phyloP scores from a whole-genome alignment of 2,113 vertebrate genomes.

The Dipodomys spectabilis region DNA sequence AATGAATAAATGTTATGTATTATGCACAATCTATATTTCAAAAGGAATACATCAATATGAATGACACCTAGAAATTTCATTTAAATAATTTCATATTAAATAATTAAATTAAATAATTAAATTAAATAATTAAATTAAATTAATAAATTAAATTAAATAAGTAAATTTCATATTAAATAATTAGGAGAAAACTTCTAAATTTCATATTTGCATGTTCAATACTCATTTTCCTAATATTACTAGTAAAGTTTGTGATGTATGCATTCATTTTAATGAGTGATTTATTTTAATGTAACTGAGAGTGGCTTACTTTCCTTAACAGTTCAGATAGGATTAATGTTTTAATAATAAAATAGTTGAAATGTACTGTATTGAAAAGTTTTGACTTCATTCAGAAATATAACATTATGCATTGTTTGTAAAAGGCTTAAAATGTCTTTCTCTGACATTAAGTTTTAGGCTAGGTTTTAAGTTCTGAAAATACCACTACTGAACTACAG shows the following conservation, averaged over 20 bases:
- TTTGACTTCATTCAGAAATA: background rate
- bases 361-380: conserved; percentile 8
- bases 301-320: background rate
- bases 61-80: background rate
- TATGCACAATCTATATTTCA: background rate
- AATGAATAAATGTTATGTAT: background rate
- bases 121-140: background rate
- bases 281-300: background rate
- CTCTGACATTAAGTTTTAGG: conserved; percentile 60
- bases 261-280: background rate
- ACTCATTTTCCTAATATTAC: background rate
- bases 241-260: background rate
- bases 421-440: conserved; percentile 40
- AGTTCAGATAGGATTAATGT: background rate
- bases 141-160: no score
- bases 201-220: background rate
- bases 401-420: background rate
- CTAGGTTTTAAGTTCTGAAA: conserved; percentile 64
- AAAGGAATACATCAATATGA: background rate
- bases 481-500: background rate
- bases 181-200: background rate
- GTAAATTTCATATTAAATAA: no score
- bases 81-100: background rate
- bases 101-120: background rate
- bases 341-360: conserved; percentile 21